These are phyloP conservation scores for Lanius collurio DNA, from an alignment of 2,113 vertebrate species.

Conservation along the genomic window DNA sequence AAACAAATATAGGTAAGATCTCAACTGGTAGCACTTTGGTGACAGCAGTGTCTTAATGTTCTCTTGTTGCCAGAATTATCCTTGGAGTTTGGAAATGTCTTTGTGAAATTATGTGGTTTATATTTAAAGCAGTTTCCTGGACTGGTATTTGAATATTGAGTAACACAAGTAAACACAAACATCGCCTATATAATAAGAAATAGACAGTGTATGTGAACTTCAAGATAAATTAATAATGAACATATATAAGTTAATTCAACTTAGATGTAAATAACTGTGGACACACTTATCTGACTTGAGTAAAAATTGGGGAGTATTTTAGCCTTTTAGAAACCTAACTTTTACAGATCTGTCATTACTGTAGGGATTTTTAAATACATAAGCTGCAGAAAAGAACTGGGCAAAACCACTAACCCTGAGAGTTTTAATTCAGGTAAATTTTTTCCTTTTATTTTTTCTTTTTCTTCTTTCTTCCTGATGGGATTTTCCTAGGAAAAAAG, in stretches of 20 bases:
- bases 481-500: not conserved
- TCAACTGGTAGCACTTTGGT: not conserved
- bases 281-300: not conserved
- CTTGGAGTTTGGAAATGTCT: not conserved
- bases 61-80: not conserved
- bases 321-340: not conserved
- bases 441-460: accelerated
- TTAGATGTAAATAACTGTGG: not conserved
- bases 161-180: not conserved
- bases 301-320: not conserved
- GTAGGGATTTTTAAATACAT: not conserved
- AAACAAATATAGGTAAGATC: not conserved
- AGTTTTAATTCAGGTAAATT: accelerated
- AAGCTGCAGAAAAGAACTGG: not conserved
- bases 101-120: not conserved
- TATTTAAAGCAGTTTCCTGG: not conserved
- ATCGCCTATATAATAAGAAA: not conserved
- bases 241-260: not conserved
- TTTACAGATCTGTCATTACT: not conserved
- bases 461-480: not conserved
- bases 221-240: not conserved
- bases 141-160: not conserved
- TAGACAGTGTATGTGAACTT: not conserved
- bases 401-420: not conserved
- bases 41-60: not conserved